Evolutionary conservation across 92 coral and sea anemone genomes (phyloP).

Genomic region (Zoanthus sansibaricus): DNA sequence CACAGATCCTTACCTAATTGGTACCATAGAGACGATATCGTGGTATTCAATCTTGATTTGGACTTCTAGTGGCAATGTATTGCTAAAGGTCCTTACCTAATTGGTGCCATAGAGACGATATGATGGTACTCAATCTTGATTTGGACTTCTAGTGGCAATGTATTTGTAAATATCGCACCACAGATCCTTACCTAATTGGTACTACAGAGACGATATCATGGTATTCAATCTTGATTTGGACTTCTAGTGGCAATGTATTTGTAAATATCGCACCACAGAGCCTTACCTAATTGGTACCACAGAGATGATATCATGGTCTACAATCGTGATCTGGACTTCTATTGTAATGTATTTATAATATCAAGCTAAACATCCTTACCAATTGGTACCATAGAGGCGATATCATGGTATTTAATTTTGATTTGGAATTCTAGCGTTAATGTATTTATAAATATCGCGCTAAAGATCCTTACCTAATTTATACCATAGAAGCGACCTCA

Average conservation of each 20-base stretch:
- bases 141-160: background rate
- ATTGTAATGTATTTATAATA: background rate
- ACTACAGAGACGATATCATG: background rate
- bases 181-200: conserved; percentile 83
- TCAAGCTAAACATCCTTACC: conserved; percentile 39
- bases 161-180: background rate
- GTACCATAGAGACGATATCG: background rate
- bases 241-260: background rate
- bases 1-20: conserved; percentile 72
- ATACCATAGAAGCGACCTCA: background rate
- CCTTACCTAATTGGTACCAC: conserved; percentile 86
- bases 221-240: background rate
- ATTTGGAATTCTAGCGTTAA: background rate
- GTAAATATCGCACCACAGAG: background rate
- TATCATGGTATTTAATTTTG: background rate
- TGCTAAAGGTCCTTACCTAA: too few species aligned
- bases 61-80: background rate
- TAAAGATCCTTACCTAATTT: too few species aligned
- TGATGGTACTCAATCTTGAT: background rate
- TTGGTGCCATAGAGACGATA: too few species aligned
- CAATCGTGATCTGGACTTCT: background rate
- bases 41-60: background rate
- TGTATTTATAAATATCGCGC: too few species aligned
- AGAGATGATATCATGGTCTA: background rate
- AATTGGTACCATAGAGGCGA: too few species aligned